phyloP scores from a whole-genome alignment of 2,797 vertebrate species.

The Acipenser oxyrinchus region DNA sequence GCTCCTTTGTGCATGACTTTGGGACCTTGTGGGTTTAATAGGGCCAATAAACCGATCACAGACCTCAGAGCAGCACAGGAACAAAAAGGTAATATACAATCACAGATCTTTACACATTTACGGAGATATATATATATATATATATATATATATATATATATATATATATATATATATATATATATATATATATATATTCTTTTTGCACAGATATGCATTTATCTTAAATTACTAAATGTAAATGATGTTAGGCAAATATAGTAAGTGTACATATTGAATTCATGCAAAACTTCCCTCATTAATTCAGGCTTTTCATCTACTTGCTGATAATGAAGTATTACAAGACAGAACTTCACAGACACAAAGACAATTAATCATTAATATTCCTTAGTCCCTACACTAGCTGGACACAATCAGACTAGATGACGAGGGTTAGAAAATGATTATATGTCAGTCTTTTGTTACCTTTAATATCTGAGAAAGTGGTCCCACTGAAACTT shows the following conservation, averaged over 20 bases:
- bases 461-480: slow-evolving; percentile 15
- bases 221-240: slow-evolving; percentile 27
- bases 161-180: no score
- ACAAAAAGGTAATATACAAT: background rate
- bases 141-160: no score
- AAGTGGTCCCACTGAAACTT: background rate
- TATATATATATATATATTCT: no score
- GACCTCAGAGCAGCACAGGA: no score
- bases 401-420: slow-evolving; percentile 29
- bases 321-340: slow-evolving; percentile 38
- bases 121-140: no score
- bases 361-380: slow-evolving; percentile 35
- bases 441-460: background rate
- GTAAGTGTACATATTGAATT: slow-evolving; percentile 25
- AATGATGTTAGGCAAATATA: slow-evolving; percentile 28
- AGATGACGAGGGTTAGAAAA: slow-evolving; percentile 3
- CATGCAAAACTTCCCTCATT: slow-evolving; percentile 28
- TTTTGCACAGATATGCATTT: slow-evolving; percentile 15
- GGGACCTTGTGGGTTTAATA: background rate
- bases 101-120: background rate
- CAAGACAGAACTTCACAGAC: slow-evolving; percentile 25
- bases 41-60: background rate
- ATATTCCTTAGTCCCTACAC: slow-evolving; percentile 16
- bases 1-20: background rate
- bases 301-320: slow-evolving; percentile 26